Base-by-base conservation (phyloP, 1,140 invertebrate species). In the Pinna nobilis region DNA sequence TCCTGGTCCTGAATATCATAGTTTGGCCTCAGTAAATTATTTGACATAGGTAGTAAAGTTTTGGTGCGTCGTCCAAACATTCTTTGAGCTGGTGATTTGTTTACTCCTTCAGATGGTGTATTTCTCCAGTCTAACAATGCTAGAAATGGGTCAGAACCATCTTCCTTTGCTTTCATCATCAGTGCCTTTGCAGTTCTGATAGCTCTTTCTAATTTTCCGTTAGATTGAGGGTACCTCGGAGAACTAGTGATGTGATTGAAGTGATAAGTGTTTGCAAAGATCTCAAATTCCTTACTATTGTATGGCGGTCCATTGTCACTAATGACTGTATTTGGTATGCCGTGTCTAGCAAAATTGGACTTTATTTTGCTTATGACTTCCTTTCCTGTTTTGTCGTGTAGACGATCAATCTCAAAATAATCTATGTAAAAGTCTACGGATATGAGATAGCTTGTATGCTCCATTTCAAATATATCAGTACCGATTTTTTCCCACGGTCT, bases 221-320 rank as follows among this genome's bases (percentile, higher is more conserved):
- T 76, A 23, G 50, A 53, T 57, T 44, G 9, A n/a, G 39, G 39
- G n/a, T 44, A 44, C 9, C 9, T 9, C 9, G 39, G 39, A 9
- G 39, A 44, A 11, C 7, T 11, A 13, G 51, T 20, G 7, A 20
- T 20, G n/a, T 44, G 39, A 44, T 44, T 44, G 39, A 44, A 44
- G 9, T 44, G 9, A 44, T 44, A 44, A 11, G 9, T 44, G 9
- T 44, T n/a, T 44, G 39, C 39, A 44, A 44, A 44, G n/a, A 9
- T 44, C 9, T 11, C 9, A n/a, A 44, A 44, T 44, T 44, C 39
- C n/a, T n/a, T 9, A n/a, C 32, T 37, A 13, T 30, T 57, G 59
- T 77, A 86, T 13, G 73, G 73, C 13, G 75, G 75, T 41, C 78
- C 72, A 70, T 80, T 80, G 39, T 82, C 80, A 0, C 41, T 51